phyloP scores from a whole-genome alignment of 2,888 invertebrate species.

The Celastrina argiolus region DNA sequence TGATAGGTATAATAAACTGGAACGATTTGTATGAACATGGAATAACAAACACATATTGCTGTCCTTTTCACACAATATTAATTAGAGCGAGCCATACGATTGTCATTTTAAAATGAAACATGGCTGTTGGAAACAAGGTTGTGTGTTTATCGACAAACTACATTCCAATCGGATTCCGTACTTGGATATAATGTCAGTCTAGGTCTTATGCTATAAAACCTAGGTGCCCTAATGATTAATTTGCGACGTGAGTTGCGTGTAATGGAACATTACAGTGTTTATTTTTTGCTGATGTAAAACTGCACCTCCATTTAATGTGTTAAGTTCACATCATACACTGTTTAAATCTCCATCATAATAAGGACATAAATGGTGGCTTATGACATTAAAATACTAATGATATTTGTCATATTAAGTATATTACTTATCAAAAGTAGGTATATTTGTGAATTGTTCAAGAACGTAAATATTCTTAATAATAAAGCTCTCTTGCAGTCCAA shows the following conservation, averaged over 20 bases:
- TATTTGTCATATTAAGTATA: too few species aligned
- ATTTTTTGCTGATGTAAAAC: slow-evolving; percentile 6
- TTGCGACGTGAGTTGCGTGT: slow-evolving; percentile 20
- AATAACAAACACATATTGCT: neutral
- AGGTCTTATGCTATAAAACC: slow-evolving; percentile 19
- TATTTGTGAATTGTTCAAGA: too few species aligned
- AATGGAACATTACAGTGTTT: slow-evolving; percentile 16
- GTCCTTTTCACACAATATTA: neutral
- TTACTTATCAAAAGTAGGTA: too few species aligned
- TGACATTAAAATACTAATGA: neutral
- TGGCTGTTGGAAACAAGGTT: slow-evolving; percentile 8
- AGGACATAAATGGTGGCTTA: neutral
- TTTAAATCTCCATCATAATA: neutral
- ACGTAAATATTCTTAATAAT: too few species aligned
- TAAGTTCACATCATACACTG: neutral
- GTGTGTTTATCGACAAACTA: slow-evolving; percentile 19
- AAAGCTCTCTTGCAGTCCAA: neutral
- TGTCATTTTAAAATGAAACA: slow-evolving; percentile 21
- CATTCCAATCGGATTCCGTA: slow-evolving; percentile 19
- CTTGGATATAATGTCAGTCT: slow-evolving; percentile 22
- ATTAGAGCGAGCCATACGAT: neutral
- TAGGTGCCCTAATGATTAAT: slow-evolving; percentile 21
- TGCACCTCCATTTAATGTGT: neutral
- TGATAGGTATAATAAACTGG: slow-evolving; percentile 13
- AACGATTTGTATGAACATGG: neutral